Evolutionary conservation across 2,888 invertebrate genomes (phyloP).

Genomic region (Synanthedon andrenaeformis): DNA sequence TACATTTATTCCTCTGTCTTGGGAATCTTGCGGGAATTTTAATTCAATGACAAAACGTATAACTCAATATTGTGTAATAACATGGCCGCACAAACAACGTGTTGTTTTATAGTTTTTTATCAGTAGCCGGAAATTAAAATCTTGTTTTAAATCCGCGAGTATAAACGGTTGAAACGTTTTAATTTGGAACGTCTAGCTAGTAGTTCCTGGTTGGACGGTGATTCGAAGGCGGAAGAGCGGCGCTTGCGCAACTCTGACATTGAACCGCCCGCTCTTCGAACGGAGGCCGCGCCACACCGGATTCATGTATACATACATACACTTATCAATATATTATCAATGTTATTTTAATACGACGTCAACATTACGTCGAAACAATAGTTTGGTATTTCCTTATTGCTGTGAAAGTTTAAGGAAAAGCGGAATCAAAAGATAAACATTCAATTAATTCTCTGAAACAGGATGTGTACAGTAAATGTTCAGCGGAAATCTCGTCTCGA

Average conservation of each 20-base stretch:
- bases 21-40: too few species aligned
- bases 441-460: conserved; percentile 33
- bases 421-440: conserved; percentile 16
- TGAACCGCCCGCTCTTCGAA: conserved; percentile 52
- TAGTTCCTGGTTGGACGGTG: conserved; percentile 47
- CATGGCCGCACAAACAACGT: too few species aligned
- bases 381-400: conserved; percentile 9
- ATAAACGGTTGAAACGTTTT: conserved; percentile 35
- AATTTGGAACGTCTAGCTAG: conserved; percentile 22
- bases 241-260: conserved; percentile 67
- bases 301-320: conserved; percentile 32
- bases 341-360: conserved; percentile 34
- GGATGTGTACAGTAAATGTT: conserved; percentile 18
- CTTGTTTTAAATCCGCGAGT: conserved; percentile 3
- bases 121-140: too few species aligned
- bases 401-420: conserved; percentile 27
- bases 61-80: too few species aligned
- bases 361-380: conserved; percentile 11
- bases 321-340: conserved; percentile 22
- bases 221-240: conserved; percentile 56
- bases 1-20: too few species aligned
- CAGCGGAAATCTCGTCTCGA: background rate
- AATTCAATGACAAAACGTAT: too few species aligned
- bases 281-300: conserved; percentile 60
- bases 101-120: too few species aligned